Conservation (phyloP, 2,888 invertebrate genomes). For the Athripsodes cinereus region DNA sequence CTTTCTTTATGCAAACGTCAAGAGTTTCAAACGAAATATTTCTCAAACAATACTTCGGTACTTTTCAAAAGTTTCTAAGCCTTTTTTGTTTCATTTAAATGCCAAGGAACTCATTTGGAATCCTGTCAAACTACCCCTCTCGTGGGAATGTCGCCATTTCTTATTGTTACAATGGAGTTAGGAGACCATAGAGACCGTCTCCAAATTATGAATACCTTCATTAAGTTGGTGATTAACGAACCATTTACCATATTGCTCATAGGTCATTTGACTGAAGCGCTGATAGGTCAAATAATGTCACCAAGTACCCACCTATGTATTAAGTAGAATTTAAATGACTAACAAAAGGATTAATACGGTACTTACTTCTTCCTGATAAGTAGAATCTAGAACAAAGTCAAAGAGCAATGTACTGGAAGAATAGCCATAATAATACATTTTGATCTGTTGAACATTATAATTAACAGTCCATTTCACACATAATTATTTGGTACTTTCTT, state of each 20-base stretch:
- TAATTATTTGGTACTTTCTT: no score
- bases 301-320: no score
- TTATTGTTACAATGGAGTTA: no score
- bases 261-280: not conserved
- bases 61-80: not conserved
- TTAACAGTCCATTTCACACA: no score
- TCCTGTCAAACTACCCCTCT: not conserved
- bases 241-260: not conserved
- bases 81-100: slow-evolving; percentile 2
- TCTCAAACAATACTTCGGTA: not conserved
- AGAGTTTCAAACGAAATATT: not conserved
- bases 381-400: no score
- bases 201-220: not conserved
- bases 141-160: no score
- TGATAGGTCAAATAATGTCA: not conserved
- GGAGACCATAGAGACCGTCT: not conserved
- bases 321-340: not conserved
- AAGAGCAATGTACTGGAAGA: no score
- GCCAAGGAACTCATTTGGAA: not conserved
- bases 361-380: not conserved
- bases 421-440: no score
- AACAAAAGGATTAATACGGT: not conserved
- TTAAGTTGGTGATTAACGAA: not conserved
- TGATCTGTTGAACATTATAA: no score
- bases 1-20: slow-evolving; percentile 4